A percentile compares a stretch with the other conserved stretches of the same genome.
Conservation (phyloP, 2,888 invertebrate genomes). For the Nephrotoma flavescens region DNA sequence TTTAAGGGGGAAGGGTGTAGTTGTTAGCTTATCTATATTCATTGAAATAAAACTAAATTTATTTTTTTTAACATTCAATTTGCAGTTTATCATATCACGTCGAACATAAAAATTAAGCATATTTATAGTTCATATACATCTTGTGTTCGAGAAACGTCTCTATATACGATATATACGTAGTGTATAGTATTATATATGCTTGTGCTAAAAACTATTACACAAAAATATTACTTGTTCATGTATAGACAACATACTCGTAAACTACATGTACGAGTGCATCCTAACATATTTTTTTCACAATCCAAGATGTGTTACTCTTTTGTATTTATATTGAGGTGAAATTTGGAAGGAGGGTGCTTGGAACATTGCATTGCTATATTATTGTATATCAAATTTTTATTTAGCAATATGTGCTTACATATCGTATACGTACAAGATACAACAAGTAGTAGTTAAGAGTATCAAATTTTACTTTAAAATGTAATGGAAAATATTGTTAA, state of each 20-base stretch:
- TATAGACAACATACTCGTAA: neutral
- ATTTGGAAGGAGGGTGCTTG: neutral
- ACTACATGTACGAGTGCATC: no score
- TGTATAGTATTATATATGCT: no score
- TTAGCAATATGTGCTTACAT: neutral
- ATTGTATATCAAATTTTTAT: neutral
- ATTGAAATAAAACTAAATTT: neutral
- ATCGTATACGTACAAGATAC: neutral
- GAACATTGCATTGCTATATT: neutral
- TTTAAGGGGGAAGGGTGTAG: neutral
- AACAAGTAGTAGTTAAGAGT: neutral
- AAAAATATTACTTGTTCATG: neutral
- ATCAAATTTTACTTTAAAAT: neutral
- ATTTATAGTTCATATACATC: neutral
- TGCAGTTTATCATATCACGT: neutral
- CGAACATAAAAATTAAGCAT: neutral
- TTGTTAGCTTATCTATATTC: neutral
- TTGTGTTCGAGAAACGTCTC: neutral
- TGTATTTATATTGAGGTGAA: neutral
- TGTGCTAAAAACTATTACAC: neutral
- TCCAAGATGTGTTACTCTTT: neutral
- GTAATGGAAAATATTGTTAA: neutral
- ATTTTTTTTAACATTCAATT: neutral
- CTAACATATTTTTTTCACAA: no score
- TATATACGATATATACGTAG: neutral